Evolutionary conservation across 1,140 invertebrate genomes (phyloP).

Genomic region (Drosophila melanica): DNA sequence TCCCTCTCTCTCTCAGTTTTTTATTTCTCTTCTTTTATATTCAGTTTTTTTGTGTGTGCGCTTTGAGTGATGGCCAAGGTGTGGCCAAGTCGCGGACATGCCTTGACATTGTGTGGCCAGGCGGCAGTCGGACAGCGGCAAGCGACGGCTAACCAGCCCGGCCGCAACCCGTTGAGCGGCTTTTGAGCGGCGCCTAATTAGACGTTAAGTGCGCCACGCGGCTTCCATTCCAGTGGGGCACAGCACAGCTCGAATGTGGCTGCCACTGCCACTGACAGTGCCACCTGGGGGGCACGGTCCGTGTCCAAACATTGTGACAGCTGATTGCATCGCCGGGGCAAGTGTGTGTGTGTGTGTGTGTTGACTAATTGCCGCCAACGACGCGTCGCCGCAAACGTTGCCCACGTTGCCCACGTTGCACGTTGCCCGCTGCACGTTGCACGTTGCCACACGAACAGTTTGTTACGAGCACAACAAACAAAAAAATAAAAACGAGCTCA

Average conservation of each 20-base stretch:
- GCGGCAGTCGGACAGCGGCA: neutral
- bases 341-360: conserved; percentile 28
- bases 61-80: conserved; percentile 68
- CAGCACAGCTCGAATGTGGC: neutral
- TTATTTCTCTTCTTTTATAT: conserved; percentile 2
- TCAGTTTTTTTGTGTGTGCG: conserved; percentile 10
- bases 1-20: neutral
- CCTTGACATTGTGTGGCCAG: conserved; percentile 65
- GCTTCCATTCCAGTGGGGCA: conserved; percentile 53
- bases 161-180: conserved; percentile 64
- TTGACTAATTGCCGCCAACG: conserved; percentile 69
- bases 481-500: conserved; percentile 25
- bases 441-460: conserved; percentile 1
- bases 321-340: conserved; percentile 60
- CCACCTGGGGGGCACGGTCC: conserved; percentile 10
- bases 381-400: conserved; percentile 27
- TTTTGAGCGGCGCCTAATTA: conserved; percentile 77
- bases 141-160: neutral
- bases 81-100: conserved; percentile 57
- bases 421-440: neutral
- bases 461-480: neutral
- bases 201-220: conserved; percentile 65
- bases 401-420: conserved; percentile 1
- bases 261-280: conserved; percentile 9
- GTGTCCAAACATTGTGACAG: conserved; percentile 75